phyloP scores from a whole-genome alignment of 2,888 invertebrate genomes.

The Ichneumoninae sp. region DNA sequence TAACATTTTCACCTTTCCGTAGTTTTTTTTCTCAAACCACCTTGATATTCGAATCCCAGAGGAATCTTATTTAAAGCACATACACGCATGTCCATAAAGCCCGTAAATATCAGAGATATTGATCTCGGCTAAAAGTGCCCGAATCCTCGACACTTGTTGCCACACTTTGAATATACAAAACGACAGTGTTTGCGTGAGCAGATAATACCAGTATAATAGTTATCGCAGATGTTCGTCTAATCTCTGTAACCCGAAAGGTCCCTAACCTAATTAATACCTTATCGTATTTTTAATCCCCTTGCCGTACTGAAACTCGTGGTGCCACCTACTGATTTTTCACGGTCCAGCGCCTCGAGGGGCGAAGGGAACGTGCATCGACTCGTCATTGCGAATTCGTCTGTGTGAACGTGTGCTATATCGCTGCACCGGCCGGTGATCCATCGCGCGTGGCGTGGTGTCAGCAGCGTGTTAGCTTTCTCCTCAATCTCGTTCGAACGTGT shows the following conservation, averaged over 20 bases:
- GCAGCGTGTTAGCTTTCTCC: conserved; percentile 25
- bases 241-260: conserved; percentile 9
- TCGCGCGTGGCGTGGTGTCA: background rate
- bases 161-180: background rate
- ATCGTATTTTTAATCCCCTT: conserved; percentile 40
- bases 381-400: conserved; percentile 61
- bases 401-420: conserved; percentile 56
- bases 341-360: conserved; percentile 72
- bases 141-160: background rate
- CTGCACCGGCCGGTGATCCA: conserved; percentile 17
- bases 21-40: background rate
- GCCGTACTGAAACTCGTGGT: conserved; percentile 54
- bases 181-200: background rate
- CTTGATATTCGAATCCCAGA: background rate
- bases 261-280: background rate
- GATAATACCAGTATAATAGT: conserved; percentile 19
- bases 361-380: conserved; percentile 70
- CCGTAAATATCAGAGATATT: background rate
- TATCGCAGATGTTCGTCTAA: background rate
- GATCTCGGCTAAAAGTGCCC: background rate
- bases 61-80: background rate
- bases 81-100: too few relatives aligned
- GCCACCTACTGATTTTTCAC: conserved; percentile 64
- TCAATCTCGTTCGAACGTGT: background rate
- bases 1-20: background rate